These are phyloP conservation scores for Furcula furcula DNA, from an alignment of 2,888 invertebrate species.

Conservation along the genomic window DNA sequence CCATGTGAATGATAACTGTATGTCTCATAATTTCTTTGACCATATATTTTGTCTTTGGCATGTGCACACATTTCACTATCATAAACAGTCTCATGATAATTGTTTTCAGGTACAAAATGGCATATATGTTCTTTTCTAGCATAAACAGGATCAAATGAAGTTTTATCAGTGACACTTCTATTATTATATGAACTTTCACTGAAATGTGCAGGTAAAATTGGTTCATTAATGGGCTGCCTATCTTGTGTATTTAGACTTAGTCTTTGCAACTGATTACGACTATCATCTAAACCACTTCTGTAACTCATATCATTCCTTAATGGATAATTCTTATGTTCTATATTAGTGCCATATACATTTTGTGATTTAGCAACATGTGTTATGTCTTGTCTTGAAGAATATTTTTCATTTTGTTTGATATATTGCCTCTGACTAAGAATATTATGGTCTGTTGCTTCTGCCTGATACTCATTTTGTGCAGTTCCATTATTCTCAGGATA, in stretches of 20 bases:
- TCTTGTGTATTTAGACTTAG: conserved; percentile 68
- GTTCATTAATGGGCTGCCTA: conserved; percentile 59
- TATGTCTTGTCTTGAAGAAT: conserved; percentile 60
- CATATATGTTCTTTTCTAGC: conserved; percentile 61
- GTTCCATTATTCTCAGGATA: conserved; percentile 67
- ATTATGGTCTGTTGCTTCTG: conserved; percentile 53
- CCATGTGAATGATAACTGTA: conserved; percentile 69
- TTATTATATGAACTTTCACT: conserved; percentile 53
- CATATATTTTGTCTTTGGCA: conserved; percentile 69
- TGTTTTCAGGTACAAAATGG: conserved; percentile 54
- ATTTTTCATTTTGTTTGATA: conserved; percentile 61
- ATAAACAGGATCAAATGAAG: conserved; percentile 60
- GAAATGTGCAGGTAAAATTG: conserved; percentile 57
- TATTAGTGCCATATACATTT: conserved; percentile 51
- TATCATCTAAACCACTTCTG: conserved; percentile 56
- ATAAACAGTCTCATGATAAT: conserved; percentile 67
- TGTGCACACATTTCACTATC: conserved; percentile 60
- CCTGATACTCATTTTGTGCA: conserved; percentile 51
- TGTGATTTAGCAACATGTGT: conserved; percentile 44
- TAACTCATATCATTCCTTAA: conserved; percentile 55
- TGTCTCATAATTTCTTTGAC: conserved; percentile 64
- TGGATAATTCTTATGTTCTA: conserved; percentile 56
- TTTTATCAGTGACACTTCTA: conserved; percentile 52
- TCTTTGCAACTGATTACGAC: conserved; percentile 62
- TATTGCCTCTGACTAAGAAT: conserved; percentile 50